phyloP scores from a whole-genome alignment of 2,888 invertebrate species.

The Philonicus albiceps region DNA sequence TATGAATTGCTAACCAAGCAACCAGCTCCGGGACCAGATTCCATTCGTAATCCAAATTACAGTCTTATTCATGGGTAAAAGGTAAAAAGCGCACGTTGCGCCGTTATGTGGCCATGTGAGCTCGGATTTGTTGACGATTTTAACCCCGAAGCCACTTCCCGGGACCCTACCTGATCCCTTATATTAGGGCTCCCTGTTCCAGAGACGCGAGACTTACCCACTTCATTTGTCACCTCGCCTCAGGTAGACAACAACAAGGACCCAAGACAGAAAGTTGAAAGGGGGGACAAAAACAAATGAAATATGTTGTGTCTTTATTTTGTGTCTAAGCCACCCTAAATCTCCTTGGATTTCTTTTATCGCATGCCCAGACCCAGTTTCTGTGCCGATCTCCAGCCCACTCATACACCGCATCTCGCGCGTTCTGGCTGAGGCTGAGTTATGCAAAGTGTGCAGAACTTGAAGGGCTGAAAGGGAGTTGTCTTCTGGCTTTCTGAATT shows the following conservation, averaged over 20 bases:
- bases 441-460: conserved; percentile 17
- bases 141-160: not conserved
- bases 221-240: conserved; percentile 41
- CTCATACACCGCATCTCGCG: not conserved
- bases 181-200: not conserved
- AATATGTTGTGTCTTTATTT: conserved; percentile 37
- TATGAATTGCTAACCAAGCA: conserved; percentile 28
- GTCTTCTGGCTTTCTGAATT: conserved; percentile 5
- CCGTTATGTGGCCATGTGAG: not conserved
- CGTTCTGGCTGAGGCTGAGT: not conserved
- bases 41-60: conserved; percentile 24
- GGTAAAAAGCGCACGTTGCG: conserved; percentile 16
- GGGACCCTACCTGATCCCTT: not conserved
- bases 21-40: not conserved
- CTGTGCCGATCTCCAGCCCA: not conserved
- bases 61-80: conserved; percentile 17
- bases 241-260: conserved; percentile 22
- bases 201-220: conserved; percentile 24
- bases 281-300: conserved; percentile 22
- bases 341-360: conserved; percentile 45
- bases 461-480: not conserved
- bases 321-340: conserved; percentile 17
- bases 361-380: not conserved
- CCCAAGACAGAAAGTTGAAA: conserved; percentile 21
- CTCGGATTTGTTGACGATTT: conserved; percentile 37